A percentile compares a stretch with the other conserved stretches of the same genome.
These are phyloP conservation scores for Mechanitis messenoides DNA, from an alignment of 2,888 invertebrate species.

Conservation along the genomic window DNA sequence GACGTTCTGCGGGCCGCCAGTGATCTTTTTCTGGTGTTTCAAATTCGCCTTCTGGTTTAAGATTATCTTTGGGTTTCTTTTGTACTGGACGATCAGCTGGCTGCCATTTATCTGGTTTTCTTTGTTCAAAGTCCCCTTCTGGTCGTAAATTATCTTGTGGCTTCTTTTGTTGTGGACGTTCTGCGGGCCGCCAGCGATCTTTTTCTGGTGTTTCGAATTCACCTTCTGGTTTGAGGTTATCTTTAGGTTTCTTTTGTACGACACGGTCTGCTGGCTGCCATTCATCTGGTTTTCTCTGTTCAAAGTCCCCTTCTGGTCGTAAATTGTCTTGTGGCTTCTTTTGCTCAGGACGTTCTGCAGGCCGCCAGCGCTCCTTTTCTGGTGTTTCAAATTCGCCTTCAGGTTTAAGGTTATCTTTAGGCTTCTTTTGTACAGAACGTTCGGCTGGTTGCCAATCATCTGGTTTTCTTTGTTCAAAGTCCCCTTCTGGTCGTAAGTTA, in stretches of 20 bases:
- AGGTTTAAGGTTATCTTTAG: conserved; percentile 66
- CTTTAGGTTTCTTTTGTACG: conserved; percentile 55
- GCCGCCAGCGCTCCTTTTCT: conserved; percentile 65
- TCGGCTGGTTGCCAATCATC: conserved; percentile 56
- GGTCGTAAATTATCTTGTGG: conserved; percentile 73
- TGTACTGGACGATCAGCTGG: conserved; percentile 58
- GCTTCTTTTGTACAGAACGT: conserved; percentile 57
- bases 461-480: conserved; percentile 60
- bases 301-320: conserved; percentile 43
- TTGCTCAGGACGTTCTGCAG: conserved; percentile 55
- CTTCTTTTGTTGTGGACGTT: conserved; percentile 47
- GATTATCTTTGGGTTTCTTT: conserved; percentile 73
- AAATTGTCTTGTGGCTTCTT: conserved; percentile 68
- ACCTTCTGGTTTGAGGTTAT: conserved; percentile 74
- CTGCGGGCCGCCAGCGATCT: conserved; percentile 62
- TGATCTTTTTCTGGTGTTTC: conserved; percentile 46
- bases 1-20: conserved; percentile 47
- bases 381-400: conserved; percentile 78
- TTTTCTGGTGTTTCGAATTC: conserved; percentile 65
- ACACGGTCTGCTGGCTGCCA: conserved; percentile 59
- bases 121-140: conserved; percentile 73
- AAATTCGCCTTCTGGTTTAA: conserved; percentile 77
- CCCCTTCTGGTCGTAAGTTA: conserved; percentile 68
- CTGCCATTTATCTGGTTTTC: conserved; percentile 71
- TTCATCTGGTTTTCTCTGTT: conserved; percentile 48